These are phyloP conservation scores for Eupsilia transversa DNA, from an alignment of 2,888 invertebrate species.

Conservation along the genomic window DNA sequence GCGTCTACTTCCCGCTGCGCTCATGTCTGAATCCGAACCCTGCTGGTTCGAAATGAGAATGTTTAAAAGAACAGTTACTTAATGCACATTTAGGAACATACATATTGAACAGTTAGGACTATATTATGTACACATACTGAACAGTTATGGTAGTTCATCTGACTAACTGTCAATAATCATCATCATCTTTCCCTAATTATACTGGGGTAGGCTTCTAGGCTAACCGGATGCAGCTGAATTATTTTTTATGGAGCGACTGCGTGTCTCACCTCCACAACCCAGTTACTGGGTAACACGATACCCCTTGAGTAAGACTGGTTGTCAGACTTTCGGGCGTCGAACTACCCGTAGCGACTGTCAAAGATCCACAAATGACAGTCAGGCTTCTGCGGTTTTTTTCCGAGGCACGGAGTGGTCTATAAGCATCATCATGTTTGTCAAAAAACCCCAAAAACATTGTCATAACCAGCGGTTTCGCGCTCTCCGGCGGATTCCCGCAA, in stretches of 20 bases:
- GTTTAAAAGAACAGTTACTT: not conserved
- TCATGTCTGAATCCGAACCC: constrained; percentile 94
- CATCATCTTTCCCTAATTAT: not conserved
- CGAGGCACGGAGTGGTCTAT: not conserved
- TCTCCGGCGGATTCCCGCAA: not conserved
- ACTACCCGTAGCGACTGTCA: not conserved
- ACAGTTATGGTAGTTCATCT: not conserved
- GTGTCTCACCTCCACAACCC: not conserved
- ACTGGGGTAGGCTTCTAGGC: not conserved
- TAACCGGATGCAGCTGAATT: not conserved
- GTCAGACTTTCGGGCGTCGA: not conserved
- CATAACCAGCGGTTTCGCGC: not conserved
- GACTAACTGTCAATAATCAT: not conserved
- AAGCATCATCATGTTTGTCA: not conserved
- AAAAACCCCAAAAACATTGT: not conserved
- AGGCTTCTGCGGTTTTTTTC: no score
- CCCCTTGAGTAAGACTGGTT: not conserved
- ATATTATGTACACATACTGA: no score
- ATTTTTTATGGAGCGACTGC: not conserved
- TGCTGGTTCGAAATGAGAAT: constrained; percentile 70
- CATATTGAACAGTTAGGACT: no score
- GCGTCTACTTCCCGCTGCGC: constrained; percentile 93
- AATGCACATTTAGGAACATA: no score
- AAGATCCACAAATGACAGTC: not conserved
- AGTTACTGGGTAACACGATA: not conserved